Evolutionary conservation across 2,797 vertebrate species (phyloP).

Genomic region (Pelochelys cantorii): DNA sequence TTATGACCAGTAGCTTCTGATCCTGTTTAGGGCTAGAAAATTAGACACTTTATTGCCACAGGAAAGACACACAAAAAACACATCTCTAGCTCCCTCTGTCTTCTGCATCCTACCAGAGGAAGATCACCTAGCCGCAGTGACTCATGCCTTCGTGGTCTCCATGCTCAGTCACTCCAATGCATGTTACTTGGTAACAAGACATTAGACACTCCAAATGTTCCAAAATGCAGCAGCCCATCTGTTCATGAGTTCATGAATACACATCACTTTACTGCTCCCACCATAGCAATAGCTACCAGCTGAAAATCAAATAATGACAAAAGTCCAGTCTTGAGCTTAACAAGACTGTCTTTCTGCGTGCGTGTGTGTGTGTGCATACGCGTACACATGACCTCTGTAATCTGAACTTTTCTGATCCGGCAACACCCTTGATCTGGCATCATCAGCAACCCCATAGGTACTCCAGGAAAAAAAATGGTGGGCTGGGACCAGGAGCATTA

Average conservation of each 20-base stretch:
- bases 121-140: background rate
- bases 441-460: too few species aligned
- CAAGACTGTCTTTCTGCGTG: too few species aligned
- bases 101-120: background rate
- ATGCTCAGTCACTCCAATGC: fast-evolving
- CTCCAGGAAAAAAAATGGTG: too few species aligned
- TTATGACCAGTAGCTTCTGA: background rate
- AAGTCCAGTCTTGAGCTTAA: background rate
- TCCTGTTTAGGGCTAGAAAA: background rate
- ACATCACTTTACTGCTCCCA: background rate
- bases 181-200: background rate
- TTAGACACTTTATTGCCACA: background rate
- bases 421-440: too few species aligned
- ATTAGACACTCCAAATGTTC: background rate
- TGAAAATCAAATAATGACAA: background rate
- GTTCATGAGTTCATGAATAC: background rate
- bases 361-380: too few species aligned
- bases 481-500: too few species aligned
- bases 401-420: too few species aligned
- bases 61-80: background rate
- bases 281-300: background rate
- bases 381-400: too few species aligned
- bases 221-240: background rate
- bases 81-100: background rate
- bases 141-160: background rate